phyloP scores from a whole-genome alignment of 2,888 invertebrate genomes.

The Amiota communis region DNA sequence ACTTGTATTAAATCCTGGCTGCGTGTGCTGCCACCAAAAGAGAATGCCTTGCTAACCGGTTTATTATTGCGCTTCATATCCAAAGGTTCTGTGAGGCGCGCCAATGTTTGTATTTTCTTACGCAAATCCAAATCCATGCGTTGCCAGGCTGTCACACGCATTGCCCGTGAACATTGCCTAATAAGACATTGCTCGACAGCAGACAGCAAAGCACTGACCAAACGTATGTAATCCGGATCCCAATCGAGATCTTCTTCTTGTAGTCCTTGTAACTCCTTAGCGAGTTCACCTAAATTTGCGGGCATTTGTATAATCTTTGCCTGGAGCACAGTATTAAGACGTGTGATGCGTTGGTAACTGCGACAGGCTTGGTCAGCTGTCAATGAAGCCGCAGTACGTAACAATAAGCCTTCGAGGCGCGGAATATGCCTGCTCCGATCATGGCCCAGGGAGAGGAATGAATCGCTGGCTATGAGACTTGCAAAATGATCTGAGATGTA shows the following conservation, averaged over 20 bases:
- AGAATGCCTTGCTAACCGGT: conserved; percentile 68
- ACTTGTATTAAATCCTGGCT: conserved; percentile 73
- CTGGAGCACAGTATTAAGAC: conserved; percentile 71
- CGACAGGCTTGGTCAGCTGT: conserved; percentile 88
- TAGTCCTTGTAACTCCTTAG: conserved; percentile 69
- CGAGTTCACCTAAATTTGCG: conserved; percentile 66
- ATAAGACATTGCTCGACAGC: conserved; percentile 82
- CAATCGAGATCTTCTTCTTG: conserved; percentile 74
- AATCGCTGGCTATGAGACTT: conserved; percentile 80
- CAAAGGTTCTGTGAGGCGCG: conserved; percentile 74
- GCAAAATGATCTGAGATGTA: conserved; percentile 86
- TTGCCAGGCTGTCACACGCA: conserved; percentile 79
- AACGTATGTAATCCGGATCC: conserved; percentile 76
- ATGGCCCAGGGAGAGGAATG: conserved; percentile 80
- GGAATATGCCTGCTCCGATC: conserved; percentile 84
- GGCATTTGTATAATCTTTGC: conserved; percentile 73
- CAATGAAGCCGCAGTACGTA: conserved; percentile 84
- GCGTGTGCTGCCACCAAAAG: conserved; percentile 71
- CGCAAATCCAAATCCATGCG: conserved; percentile 78
- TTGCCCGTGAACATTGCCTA: conserved; percentile 80
- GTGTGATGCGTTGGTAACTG: conserved; percentile 77
- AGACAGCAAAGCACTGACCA: conserved; percentile 78
- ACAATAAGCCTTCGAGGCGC: conserved; percentile 84
- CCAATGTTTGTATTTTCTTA: conserved; percentile 79
- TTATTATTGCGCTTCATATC: conserved; percentile 68